phyloP scores from a whole-genome alignment of 2,113 vertebrate genomes.

The Anolis carolinensis region DNA sequence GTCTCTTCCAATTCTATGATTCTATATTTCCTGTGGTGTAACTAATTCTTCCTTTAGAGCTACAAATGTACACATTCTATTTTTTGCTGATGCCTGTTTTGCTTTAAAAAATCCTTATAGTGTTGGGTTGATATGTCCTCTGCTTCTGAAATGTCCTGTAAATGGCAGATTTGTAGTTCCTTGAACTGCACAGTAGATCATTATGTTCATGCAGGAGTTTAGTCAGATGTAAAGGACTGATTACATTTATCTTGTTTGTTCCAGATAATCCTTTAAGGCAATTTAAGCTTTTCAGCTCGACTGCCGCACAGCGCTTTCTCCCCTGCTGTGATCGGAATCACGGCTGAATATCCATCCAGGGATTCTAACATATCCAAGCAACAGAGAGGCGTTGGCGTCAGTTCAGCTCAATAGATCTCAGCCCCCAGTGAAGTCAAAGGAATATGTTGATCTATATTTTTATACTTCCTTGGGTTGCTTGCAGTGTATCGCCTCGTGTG shows the following conservation, averaged over 20 bases:
- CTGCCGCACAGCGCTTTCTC: conserved; percentile 1
- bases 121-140: background rate
- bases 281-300: conserved; percentile 7
- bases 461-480: background rate
- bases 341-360: background rate
- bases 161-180: conserved; percentile 29
- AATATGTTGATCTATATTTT: background rate
- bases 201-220: conserved; percentile 20
- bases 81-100: background rate
- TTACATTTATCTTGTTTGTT: conserved; percentile 32
- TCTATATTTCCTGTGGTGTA: too few relatives aligned
- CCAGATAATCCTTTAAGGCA: conserved; percentile 17
- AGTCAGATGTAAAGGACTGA: conserved; percentile 31
- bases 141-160: background rate
- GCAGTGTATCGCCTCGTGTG: background rate
- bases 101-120: background rate
- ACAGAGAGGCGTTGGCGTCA: background rate
- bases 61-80: background rate
- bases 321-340: background rate
- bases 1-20: too few relatives aligned
- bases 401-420: background rate
- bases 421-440: conserved; percentile 1
- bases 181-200: conserved; percentile 28
- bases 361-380: background rate
- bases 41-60: conserved; percentile 13